phyloP scores from a whole-genome alignment of 1,140 invertebrate species.

The Gryllus bimaculatus region DNA sequence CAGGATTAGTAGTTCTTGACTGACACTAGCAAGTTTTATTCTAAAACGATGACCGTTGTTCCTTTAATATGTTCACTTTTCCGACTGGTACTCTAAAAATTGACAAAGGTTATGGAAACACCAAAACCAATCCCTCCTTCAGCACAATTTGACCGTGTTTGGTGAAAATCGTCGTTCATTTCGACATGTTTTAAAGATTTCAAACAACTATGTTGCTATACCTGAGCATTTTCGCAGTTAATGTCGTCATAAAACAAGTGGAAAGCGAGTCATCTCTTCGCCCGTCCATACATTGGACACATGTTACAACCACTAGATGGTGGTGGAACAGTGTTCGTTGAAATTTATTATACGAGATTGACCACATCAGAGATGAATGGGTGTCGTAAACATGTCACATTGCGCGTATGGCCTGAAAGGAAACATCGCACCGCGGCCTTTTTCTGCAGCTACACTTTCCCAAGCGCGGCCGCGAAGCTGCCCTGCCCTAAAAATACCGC shows the following conservation, averaged over 20 bases:
- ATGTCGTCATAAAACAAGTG: neutral
- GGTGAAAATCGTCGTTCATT: too few relatives aligned
- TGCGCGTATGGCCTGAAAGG: neutral
- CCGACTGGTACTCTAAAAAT: too few relatives aligned
- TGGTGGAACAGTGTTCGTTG: neutral
- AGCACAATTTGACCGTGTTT: too few relatives aligned
- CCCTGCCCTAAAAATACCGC: neutral
- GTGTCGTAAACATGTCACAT: neutral
- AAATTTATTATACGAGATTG: slow-evolving; percentile 6
- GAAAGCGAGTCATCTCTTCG: neutral
- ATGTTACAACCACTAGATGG: neutral
- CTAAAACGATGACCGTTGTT: too few relatives aligned
- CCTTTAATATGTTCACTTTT: too few relatives aligned
- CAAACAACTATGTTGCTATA: neutral
- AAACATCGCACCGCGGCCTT: neutral
- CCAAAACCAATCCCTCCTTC: too few relatives aligned
- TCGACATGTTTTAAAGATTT: neutral
- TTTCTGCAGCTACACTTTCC: neutral
- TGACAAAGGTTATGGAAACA: too few relatives aligned
- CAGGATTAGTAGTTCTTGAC: too few relatives aligned
- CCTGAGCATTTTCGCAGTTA: neutral
- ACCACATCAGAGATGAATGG: slow-evolving; percentile 3
- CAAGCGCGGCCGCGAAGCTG: neutral
- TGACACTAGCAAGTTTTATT: too few relatives aligned
- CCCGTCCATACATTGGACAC: neutral